Evolutionary conservation across 2,113 vertebrate genomes (phyloP).

Genomic region (Rhadina sibilatrix): DNA sequence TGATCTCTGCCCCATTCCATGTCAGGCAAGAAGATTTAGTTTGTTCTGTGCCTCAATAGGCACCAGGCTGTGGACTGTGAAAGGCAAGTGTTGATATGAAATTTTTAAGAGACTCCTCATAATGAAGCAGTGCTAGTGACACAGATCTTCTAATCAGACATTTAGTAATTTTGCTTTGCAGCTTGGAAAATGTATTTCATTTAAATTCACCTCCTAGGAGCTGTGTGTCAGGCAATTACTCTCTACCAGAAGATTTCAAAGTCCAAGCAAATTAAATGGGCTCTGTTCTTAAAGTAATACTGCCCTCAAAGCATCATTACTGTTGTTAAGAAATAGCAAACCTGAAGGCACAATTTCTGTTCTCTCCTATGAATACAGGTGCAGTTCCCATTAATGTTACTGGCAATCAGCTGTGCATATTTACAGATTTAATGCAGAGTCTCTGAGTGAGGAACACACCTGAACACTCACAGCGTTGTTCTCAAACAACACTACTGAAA

Average conservation of each 20-base stretch:
- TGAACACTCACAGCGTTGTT: background rate
- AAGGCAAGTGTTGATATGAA: slow-evolving; percentile 57
- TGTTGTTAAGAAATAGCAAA: slow-evolving; percentile 24
- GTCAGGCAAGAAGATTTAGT: background rate
- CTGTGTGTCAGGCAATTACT: slow-evolving; percentile 67
- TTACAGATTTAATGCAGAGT: background rate
- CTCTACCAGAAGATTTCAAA: slow-evolving; percentile 62
- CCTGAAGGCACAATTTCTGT: background rate
- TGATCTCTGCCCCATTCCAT: background rate
- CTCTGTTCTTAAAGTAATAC: slow-evolving; percentile 53
- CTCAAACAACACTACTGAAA: background rate
- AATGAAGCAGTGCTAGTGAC: slow-evolving; percentile 59
- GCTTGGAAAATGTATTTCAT: slow-evolving; percentile 70
- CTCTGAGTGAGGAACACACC: background rate
- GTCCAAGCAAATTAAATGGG: slow-evolving; percentile 61
- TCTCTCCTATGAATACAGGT: background rate
- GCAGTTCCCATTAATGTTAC: background rate
- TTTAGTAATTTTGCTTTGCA: slow-evolving; percentile 69
- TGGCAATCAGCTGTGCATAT: background rate
- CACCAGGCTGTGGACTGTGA: slow-evolving; percentile 9
- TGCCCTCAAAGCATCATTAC: slow-evolving; percentile 39
- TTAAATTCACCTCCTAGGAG: slow-evolving; percentile 66
- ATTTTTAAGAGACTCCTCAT: slow-evolving; percentile 60
- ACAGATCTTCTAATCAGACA: slow-evolving; percentile 69
- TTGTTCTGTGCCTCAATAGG: slow-evolving; percentile 7